Percentiles rank a stretch among this genome's conserved stretches.
Evolutionary conservation across 2,113 vertebrate species (phyloP).

Genomic region (Canis aureus): DNA sequence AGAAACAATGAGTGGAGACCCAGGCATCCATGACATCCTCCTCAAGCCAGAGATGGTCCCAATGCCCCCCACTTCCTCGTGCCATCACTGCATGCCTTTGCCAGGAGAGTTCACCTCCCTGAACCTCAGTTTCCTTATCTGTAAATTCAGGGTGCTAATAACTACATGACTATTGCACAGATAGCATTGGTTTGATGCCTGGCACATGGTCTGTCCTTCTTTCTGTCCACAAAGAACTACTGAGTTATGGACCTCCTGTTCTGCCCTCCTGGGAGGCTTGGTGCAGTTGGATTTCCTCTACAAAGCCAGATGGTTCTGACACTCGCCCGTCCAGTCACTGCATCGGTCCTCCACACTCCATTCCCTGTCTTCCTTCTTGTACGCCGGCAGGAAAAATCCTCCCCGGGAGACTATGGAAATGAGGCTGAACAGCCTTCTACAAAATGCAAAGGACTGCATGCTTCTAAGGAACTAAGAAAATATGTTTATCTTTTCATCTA

Average conservation of each 20-base stretch:
- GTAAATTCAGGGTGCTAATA: background rate
- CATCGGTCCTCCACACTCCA: background rate
- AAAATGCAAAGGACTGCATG: background rate
- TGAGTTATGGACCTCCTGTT: background rate
- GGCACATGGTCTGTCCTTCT: background rate
- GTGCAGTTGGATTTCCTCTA: background rate
- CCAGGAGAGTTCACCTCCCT: background rate
- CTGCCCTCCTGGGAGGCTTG: background rate
- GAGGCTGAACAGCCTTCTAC: background rate
- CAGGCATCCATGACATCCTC: background rate
- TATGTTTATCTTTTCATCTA: constrained; percentile 28
- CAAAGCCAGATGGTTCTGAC: background rate
- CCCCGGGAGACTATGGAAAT: background rate
- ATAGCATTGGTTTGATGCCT: too few species aligned
- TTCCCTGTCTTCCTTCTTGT: background rate
- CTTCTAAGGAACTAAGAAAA: constrained; percentile 43
- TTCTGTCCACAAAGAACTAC: background rate
- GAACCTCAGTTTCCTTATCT: background rate
- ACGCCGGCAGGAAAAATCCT: background rate
- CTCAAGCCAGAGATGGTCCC: background rate
- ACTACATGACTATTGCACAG: accelerated
- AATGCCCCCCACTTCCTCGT: accelerated
- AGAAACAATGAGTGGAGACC: background rate
- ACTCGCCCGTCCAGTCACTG: background rate
- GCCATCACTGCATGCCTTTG: background rate